A percentile compares a stretch with the other conserved stretches of the same genome.
Conservation (phyloP, 2,797 vertebrate genomes). For the Pampus argenteus region DNA sequence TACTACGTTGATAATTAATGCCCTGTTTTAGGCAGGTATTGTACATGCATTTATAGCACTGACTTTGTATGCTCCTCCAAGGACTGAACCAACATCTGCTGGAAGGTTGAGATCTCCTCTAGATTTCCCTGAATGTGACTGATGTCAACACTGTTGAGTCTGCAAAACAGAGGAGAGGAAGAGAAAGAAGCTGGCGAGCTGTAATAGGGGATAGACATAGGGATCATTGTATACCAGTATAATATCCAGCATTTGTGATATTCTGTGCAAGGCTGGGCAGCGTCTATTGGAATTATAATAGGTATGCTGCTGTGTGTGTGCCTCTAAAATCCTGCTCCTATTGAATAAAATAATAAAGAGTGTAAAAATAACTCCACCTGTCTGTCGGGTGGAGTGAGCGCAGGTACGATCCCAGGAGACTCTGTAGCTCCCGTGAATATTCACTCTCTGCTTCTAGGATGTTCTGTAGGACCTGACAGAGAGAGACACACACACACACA, state of each 20-base stretch:
- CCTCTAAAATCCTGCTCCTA: neutral
- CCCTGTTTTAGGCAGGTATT: neutral
- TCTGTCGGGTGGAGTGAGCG: conserved; percentile 93
- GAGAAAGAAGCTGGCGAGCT: neutral
- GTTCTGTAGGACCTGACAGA: conserved; percentile 94
- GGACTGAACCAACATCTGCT: conserved; percentile 93
- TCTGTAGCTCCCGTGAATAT: conserved; percentile 95
- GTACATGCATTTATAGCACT: conserved; percentile 64
- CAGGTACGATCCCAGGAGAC: conserved; percentile 92
- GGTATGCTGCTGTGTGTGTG: neutral
- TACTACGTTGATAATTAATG: neutral
- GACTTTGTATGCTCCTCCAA: conserved; percentile 95
- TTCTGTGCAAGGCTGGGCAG: neutral
- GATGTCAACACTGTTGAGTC: conserved; percentile 88
- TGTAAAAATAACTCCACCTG: conserved; percentile 82
- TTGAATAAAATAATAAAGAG: conserved; percentile 37
- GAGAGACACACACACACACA: conserved; percentile 1
- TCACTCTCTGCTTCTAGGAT: conserved; percentile 97
- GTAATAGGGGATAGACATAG: neutral
- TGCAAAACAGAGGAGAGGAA: conserved; percentile 61
- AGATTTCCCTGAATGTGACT: conserved; percentile 93
- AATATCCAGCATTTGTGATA: neutral
- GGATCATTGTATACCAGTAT: neutral
- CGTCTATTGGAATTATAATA: neutral
- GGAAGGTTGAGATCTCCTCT: conserved; percentile 96